Percentiles rank a stretch among this genome's conserved stretches.
Evolutionary conservation across 2,113 vertebrate genomes (phyloP).

Genomic region (Mesitornis unicolor): DNA sequence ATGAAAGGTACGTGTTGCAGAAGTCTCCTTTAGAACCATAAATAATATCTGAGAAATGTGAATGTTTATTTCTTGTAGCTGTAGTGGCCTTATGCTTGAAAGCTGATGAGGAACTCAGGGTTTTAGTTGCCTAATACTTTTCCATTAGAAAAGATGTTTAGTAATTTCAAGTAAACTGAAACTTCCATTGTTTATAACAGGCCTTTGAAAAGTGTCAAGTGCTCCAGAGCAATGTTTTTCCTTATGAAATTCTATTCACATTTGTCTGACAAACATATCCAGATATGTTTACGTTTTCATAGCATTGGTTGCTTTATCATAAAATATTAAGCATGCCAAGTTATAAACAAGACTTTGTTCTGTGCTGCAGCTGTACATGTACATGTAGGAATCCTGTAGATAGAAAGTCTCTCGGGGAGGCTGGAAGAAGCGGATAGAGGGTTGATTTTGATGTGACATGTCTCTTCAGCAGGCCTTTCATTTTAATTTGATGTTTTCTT

Average conservation of each 20-base stretch:
- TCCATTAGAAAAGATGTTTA: conserved; percentile 65
- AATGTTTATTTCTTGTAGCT: conserved; percentile 28
- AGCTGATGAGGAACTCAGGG: background rate
- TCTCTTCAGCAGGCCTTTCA: rapidly evolving
- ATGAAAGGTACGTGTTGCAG: rapidly evolving
- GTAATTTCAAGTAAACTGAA: conserved; percentile 55
- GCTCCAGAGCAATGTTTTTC: conserved; percentile 48
- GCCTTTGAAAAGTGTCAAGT: conserved; percentile 63
- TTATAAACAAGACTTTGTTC: conserved; percentile 26
- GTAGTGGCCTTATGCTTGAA: background rate
- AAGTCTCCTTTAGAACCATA: background rate
- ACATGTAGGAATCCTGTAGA: background rate
- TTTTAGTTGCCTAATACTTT: conserved; percentile 55
- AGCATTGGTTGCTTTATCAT: conserved; percentile 52
- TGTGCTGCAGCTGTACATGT: background rate
- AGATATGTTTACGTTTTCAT: conserved; percentile 50
- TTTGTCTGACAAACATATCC: conserved; percentile 50
- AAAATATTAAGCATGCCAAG: conserved; percentile 45
- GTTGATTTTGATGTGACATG: background rate
- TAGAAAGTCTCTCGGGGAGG: background rate
- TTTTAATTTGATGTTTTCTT: background rate
- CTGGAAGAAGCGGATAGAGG: background rate
- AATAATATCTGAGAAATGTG: background rate
- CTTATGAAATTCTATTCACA: conserved; percentile 54
- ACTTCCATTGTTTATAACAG: conserved; percentile 51